phyloP scores from a whole-genome alignment of 2,888 invertebrate species.

The Acrobasis repandana region DNA sequence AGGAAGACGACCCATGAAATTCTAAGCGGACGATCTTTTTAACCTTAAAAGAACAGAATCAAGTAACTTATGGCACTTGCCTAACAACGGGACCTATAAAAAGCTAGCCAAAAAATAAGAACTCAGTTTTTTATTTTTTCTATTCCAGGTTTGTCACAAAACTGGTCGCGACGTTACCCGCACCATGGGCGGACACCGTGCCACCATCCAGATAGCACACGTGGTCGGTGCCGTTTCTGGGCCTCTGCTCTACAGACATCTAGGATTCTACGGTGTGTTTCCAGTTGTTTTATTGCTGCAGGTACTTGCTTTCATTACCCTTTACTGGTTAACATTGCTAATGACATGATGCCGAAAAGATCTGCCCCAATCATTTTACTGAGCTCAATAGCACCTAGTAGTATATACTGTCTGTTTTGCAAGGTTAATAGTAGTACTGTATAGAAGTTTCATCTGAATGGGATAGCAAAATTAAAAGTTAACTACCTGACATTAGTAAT shows the following conservation, averaged over 20 bases:
- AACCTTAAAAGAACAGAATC: too few species aligned
- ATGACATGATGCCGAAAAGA: neutral
- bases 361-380: neutral
- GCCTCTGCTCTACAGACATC: constrained; percentile 86
- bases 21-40: too few species aligned
- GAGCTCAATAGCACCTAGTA: too few species aligned
- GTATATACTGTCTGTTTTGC: too few species aligned
- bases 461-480: too few species aligned
- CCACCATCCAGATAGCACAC: constrained; percentile 73
- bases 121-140: neutral
- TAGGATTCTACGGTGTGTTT: constrained; percentile 89
- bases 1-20: too few species aligned
- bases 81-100: too few species aligned
- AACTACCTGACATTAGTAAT: too few species aligned
- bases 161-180: constrained; percentile 72
- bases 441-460: too few species aligned
- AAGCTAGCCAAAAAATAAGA: too few species aligned
- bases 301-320: constrained; percentile 60
- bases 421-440: too few species aligned
- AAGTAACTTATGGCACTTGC: too few species aligned
- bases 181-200: constrained; percentile 85
- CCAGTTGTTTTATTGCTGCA: constrained; percentile 81
- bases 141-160: constrained; percentile 71
- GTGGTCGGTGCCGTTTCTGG: constrained; percentile 87
- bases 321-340: constrained; percentile 19